A percentile compares a stretch with the other conserved stretches of the same genome.
Evolutionary conservation across 2,113 vertebrate species (phyloP).

Genomic region (Cryptomyrus ogoouensis): DNA sequence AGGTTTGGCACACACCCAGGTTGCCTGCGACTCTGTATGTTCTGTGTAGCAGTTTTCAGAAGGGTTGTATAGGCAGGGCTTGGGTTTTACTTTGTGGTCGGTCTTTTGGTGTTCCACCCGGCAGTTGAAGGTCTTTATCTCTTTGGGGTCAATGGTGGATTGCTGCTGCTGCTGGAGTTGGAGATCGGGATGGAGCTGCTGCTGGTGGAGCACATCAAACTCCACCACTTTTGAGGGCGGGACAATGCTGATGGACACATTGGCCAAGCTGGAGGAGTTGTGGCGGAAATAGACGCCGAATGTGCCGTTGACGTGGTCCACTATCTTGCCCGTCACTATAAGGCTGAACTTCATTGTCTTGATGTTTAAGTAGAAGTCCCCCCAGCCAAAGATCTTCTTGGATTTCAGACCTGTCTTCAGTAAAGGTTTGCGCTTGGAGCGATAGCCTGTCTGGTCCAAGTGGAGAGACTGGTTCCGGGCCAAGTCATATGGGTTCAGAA

Average conservation of each 20-base stretch:
- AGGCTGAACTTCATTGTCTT: conserved; percentile 84
- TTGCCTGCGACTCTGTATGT: conserved; percentile 89
- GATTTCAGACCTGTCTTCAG: conserved; percentile 76
- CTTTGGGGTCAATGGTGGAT: conserved; percentile 76
- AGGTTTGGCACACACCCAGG: conserved; percentile 95
- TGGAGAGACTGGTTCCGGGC: conserved; percentile 64
- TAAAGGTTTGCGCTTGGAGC: conserved; percentile 75
- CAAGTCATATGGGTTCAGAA: conserved; percentile 65
- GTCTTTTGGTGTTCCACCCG: conserved; percentile 95
- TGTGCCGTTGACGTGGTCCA: conserved; percentile 94
- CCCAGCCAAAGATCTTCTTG: conserved; percentile 97
- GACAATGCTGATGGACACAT: conserved; percentile 87
- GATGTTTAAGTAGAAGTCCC: conserved; percentile 94
- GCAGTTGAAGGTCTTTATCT: conserved; percentile 86
- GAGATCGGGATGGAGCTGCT: conserved; percentile 67
- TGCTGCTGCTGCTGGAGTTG: conserved; percentile 72
- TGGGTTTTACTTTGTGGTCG: conserved; percentile 87
- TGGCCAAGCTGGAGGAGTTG: conserved; percentile 91
- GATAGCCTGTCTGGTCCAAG: conserved; percentile 63
- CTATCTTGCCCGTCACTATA: conserved; percentile 76
- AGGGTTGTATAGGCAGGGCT: conserved; percentile 89
- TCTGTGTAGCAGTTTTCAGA: conserved; percentile 92
- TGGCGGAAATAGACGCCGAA: conserved; percentile 96
- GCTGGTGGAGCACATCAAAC: conserved; percentile 74
- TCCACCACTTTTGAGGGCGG: conserved; percentile 85